Evolutionary conservation across 2,113 vertebrate genomes (phyloP), one percentile per base, ranked within the genome.

Genomic region (Psittacara wagleri): DNA sequence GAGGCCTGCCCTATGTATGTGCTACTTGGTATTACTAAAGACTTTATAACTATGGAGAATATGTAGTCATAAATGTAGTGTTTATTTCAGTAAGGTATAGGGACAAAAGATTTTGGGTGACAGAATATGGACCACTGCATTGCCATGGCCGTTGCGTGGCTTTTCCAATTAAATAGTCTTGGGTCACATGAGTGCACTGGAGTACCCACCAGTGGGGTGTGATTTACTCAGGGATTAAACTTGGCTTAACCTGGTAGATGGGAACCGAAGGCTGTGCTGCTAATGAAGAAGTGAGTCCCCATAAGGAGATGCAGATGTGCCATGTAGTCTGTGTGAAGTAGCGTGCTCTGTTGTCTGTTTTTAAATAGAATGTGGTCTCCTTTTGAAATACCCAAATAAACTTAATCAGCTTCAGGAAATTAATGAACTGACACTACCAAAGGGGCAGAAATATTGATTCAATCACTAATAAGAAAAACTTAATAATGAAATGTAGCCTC

Each of bases 291-390:
- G 80, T 44, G 43, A 49, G 49, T 84, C 39, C 48, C 4, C 80
- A 93, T 92, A 88, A 88, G 80, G 94, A 96, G 86, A 69, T 88
- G 86, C 92, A 95, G 88, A 95, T 94, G 94, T 94, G 80, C 57
- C 4, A 1, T 24, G 46, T 62, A 49, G 86, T 37, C 55, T 86
- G 62, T 52, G 82, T 25, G 74, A 33, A 75, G 90, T 35, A 51
- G 72, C 8, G 0, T 67, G 55, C 27, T 95, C 55, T 46, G 1
- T 4, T 85, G 63, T 62, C 52, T 88, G 75, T 92, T 79, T 88
- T 73, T 76, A 89, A 78, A 46, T 1, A 82, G 55, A 92, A 43
- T 28, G 31, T 9, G 9, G 52, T 12, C 62, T 84, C 15, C 70
- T 92, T 93, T 91, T 73, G 81, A 84, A 88, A 52, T 17, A 59